Conservation (phyloP, 2,888 invertebrate species). For the Tenthredo notha region DNA sequence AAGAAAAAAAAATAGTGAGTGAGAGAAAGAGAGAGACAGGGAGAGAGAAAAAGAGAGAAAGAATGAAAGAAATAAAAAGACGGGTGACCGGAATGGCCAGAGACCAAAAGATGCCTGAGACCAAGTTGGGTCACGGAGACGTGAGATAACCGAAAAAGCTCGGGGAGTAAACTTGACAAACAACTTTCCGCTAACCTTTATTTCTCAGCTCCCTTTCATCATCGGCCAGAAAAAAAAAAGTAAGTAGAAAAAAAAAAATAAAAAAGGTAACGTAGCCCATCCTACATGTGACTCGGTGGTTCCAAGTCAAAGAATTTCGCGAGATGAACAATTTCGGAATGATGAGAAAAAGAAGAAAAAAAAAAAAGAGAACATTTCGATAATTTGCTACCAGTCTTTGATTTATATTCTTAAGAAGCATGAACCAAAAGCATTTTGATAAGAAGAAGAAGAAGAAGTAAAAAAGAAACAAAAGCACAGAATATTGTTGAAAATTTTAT, state of each 20-base stretch:
- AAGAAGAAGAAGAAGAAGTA: background rate
- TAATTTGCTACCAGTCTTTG: background rate
- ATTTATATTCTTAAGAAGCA: background rate
- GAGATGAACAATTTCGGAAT: background rate
- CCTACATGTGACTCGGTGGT: background rate
- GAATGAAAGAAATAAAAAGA: conserved; percentile 12
- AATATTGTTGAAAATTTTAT: background rate
- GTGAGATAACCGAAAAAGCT: conserved; percentile 41
- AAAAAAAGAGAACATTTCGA: background rate
- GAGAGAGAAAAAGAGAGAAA: background rate
- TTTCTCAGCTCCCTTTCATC: background rate
- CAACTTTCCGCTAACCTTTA: conserved; percentile 32
- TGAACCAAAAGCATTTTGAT: background rate
- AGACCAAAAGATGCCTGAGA: background rate
- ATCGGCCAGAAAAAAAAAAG: background rate
- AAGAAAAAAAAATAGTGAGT: background rate
- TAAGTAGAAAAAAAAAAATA: background rate
- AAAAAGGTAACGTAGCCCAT: background rate
- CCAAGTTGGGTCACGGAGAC: background rate
- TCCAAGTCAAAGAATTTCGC: conserved; percentile 9
- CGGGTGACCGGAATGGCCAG: conserved; percentile 16
- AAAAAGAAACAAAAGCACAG: background rate
- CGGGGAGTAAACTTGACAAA: conserved; percentile 24
- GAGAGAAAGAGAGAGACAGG: background rate
- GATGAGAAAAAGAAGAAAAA: background rate